Conservation (phyloP, 2,113 vertebrate species). For the Campylomormyrus tamandua region DNA sequence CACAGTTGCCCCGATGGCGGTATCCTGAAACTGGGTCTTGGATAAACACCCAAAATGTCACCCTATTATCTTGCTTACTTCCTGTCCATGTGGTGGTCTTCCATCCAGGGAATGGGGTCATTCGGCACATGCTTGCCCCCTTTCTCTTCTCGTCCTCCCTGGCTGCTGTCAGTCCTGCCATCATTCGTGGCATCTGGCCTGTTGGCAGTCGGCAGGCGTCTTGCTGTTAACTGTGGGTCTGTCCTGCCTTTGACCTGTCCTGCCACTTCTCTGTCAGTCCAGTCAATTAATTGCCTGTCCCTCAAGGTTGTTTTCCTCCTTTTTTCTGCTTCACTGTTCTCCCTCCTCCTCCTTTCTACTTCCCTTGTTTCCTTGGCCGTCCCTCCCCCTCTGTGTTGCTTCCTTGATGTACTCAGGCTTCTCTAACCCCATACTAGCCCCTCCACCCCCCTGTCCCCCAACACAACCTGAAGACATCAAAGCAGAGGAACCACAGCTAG, state of each 20-base stretch:
- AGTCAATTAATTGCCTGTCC: background rate
- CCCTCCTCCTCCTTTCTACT: background rate
- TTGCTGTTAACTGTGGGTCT: background rate
- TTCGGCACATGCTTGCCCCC: constrained; percentile 41
- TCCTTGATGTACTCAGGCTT: background rate
- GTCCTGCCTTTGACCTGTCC: background rate
- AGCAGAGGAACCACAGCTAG: background rate
- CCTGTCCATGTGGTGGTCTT: constrained; percentile 3
- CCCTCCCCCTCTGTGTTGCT: background rate
- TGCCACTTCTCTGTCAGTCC: background rate
- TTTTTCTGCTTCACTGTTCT: background rate
- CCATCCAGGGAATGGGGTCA: constrained; percentile 34
- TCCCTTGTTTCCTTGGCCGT: background rate
- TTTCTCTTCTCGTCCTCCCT: constrained; percentile 47
- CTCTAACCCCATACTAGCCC: background rate
- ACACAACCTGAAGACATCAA: background rate
- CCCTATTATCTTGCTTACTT: constrained; percentile 37
- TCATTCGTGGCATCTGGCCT: constrained; percentile 37
- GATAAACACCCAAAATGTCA: constrained; percentile 42
- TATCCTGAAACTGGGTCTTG: constrained; percentile 36
- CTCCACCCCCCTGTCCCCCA: background rate
- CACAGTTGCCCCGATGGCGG: constrained; percentile 32
- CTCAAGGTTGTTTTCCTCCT: background rate
- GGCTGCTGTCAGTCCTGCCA: constrained; percentile 47
- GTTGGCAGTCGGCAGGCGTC: background rate